Evolutionary conservation across 2,113 vertebrate genomes (phyloP).

Genomic region (Patagioenas fasciata): DNA sequence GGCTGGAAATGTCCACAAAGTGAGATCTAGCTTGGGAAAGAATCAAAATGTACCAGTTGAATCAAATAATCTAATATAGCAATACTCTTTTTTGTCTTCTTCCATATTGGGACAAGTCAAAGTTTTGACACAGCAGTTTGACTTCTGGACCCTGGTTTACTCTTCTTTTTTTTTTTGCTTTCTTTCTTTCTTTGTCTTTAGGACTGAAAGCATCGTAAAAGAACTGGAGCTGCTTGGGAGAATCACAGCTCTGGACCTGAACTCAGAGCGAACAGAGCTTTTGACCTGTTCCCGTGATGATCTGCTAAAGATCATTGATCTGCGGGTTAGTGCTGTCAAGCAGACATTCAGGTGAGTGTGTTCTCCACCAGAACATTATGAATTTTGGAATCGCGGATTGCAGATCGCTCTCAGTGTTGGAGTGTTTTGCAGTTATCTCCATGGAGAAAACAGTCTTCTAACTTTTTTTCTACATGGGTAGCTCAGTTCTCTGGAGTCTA

Average conservation of each 20-base stretch:
- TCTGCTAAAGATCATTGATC: slow-evolving; percentile 90
- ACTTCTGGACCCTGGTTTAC: not conserved
- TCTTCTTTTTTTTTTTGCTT: not conserved
- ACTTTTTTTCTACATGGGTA: not conserved
- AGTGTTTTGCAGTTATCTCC: not conserved
- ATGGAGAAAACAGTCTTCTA: not conserved
- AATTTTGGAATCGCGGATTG: not conserved
- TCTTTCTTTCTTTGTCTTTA: not conserved
- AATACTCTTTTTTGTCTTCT: not conserved
- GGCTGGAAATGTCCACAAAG: not conserved
- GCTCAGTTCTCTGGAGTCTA: not conserved
- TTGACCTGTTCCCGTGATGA: slow-evolving; percentile 95
- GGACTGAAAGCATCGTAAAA: slow-evolving; percentile 88
- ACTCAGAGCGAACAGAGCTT: slow-evolving; percentile 91
- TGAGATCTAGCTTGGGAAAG: not conserved
- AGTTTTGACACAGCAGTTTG: not conserved
- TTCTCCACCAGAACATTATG: not conserved
- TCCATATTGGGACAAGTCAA: not conserved
- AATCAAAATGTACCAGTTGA: not conserved
- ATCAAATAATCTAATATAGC: too few relatives aligned
- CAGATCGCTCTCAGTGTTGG: not conserved
- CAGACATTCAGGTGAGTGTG: slow-evolving; percentile 88
- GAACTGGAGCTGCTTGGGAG: slow-evolving; percentile 92
- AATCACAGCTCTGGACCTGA: slow-evolving; percentile 93
- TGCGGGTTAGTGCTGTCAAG: slow-evolving; percentile 80